phyloP scores from a whole-genome alignment of 2,888 invertebrate species.

The Pseudeuparius sepicola region DNA sequence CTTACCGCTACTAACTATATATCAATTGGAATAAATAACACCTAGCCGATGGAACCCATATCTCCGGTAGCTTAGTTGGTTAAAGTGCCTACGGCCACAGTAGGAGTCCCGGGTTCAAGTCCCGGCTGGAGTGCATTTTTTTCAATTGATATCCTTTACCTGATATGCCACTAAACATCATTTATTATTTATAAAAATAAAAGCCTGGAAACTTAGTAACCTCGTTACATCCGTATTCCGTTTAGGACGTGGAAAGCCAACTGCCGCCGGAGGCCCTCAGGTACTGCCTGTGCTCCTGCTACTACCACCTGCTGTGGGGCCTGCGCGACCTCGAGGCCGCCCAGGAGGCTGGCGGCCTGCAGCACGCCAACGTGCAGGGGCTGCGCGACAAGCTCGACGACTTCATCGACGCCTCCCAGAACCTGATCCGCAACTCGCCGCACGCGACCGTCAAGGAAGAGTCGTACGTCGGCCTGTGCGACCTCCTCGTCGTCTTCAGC shows the following conservation, averaged over 20 bases:
- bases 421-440: conserved; percentile 57
- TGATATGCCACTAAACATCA: no score
- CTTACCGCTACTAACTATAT: no score
- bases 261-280: conserved; percentile 55
- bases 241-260: conserved; percentile 40
- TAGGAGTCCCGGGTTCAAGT: no score
- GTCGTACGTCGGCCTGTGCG: conserved; percentile 93
- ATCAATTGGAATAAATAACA: no score
- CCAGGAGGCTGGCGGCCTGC: conserved; percentile 48
- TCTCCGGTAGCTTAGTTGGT: no score
- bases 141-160: no score
- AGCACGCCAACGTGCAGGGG: conserved; percentile 48
- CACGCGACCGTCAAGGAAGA: conserved; percentile 64
- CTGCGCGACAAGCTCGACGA: conserved; percentile 61
- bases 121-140: no score
- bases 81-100: no score
- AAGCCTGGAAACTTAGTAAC: no score
- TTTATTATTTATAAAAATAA: no score
- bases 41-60: no score
- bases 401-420: conserved; percentile 65
- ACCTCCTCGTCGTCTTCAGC: conserved; percentile 79
- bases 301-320: conserved; percentile 83
- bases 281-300: conserved; percentile 74
- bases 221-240: no score
- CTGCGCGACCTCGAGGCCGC: conserved; percentile 72